Evolutionary conservation across 2,888 invertebrate species (phyloP).

Genomic region (Lasioglossum calceatum): DNA sequence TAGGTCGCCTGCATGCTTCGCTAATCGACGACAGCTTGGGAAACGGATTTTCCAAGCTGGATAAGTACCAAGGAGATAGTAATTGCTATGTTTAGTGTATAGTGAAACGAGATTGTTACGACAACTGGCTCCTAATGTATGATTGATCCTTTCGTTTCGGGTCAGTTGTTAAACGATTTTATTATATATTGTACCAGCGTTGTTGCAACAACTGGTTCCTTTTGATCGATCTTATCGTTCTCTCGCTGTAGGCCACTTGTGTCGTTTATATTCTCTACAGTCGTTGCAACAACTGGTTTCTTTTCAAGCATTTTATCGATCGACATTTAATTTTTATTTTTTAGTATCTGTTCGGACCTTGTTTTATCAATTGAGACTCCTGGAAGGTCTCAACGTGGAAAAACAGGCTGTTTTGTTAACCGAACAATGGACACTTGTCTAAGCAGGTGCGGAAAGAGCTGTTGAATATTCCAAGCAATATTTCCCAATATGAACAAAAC

Average conservation of each 20-base stretch:
- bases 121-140: too few relatives aligned
- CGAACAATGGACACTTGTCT: neutral
- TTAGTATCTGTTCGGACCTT: neutral
- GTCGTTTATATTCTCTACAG: neutral
- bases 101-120: neutral
- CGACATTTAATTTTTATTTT: neutral
- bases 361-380: neutral
- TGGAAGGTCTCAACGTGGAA: neutral
- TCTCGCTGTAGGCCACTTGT: neutral
- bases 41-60: neutral
- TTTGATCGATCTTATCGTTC: neutral
- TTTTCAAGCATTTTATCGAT: neutral
- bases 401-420: neutral
- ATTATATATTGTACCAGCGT: neutral
- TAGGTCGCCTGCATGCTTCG: neutral
- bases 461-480: neutral
- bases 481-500: neutral
- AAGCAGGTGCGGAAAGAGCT: neutral
- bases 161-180: neutral
- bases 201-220: conserved; percentile 6
- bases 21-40: neutral
- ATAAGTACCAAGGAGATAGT: neutral
- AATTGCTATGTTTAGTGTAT: neutral
- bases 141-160: conserved; percentile 6
- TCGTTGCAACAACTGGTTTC: neutral